Base-by-base conservation (phyloP, 2,888 invertebrate species). In the Protula sp. region DNA sequence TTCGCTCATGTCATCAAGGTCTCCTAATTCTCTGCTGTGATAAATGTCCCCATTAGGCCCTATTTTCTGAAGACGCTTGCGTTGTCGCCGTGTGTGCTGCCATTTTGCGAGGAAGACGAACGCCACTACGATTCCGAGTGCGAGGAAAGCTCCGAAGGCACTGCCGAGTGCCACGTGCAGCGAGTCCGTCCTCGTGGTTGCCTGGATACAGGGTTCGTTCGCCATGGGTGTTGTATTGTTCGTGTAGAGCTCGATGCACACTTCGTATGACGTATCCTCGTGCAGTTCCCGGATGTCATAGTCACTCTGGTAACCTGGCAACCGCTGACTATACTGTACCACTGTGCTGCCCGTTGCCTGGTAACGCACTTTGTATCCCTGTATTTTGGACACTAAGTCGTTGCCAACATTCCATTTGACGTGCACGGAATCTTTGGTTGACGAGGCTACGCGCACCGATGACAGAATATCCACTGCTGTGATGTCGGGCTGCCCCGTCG, bases 381-480 rank as follows among this genome's bases (percentile, higher is more conserved):
- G 45, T 27, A 64, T 47, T 4, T 57, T 50, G 1, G 52, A 26
- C 14, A 19, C 24, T 27, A 27, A 52, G 29, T 47, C 26, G 30
- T 64, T 45, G 14, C 30, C 24, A 26, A 56, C 54, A 9, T 47
- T 27, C 66, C 66, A 66, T 28, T 48, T 31, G 30, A 66, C 54
- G 54, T 50, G 51, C n/a, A 66, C 55, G 24, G 66, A 66, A 57
- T 66, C 64, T 47, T 66, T 66, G 55, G 66, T 71, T n/a, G 64
- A 67, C 3, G 67, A 67, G 70, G 94, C 94, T 30, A 86, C 94
- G 57, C 92, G 92, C n/a, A 63, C 31, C 22, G 60, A 55, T 55
- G 59, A 55, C n/a, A n/a, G n/a, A n/a, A n/a, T n/a, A n/a, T n/a
- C n/a, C n/a, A n/a, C n/a, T n/a, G n/a, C n/a, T n/a, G n/a, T n/a